Percentiles rank a stretch among this genome's conserved stretches.
Conservation (phyloP, 2,113 vertebrate species). For the Heptranchias perlo region DNA sequence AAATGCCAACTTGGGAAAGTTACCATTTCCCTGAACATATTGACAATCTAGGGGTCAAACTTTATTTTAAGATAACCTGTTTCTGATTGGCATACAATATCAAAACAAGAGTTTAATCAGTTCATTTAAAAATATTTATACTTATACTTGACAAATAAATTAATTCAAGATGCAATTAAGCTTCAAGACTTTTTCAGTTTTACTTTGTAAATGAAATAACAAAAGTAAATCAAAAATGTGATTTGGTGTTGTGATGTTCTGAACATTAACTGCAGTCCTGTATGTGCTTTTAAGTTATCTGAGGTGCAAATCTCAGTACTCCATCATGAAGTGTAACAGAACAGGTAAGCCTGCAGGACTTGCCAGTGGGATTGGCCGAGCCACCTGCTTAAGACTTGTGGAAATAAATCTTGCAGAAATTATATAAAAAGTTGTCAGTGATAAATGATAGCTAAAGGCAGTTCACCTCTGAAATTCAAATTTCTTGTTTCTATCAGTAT, state of each 20-base stretch:
- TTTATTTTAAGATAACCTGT: background rate
- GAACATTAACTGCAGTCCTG: background rate
- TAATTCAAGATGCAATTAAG: background rate
- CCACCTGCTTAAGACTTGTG: conserved; percentile 18
- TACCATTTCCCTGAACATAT: background rate
- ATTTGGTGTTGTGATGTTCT: background rate
- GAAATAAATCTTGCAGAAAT: conserved; percentile 35
- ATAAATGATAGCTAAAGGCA: conserved; percentile 26
- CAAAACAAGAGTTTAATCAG: background rate
- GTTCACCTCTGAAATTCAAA: background rate
- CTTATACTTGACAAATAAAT: background rate
- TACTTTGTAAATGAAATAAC: background rate
- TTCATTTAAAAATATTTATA: background rate
- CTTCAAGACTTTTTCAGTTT: background rate
- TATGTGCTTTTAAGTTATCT: conserved; percentile 1
- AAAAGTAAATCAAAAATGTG: background rate
- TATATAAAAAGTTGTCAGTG: background rate
- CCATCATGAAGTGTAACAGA: conserved; percentile 8
- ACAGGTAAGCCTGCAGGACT: conserved; percentile 29
- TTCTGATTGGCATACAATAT: background rate
- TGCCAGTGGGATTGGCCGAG: background rate
- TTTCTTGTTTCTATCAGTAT: background rate
- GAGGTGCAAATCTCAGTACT: background rate
- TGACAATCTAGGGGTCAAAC: too few species aligned
- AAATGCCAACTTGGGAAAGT: background rate